Base-by-base conservation (phyloP, 2,797 vertebrate genomes). In the Sus cebifrons region DNA sequence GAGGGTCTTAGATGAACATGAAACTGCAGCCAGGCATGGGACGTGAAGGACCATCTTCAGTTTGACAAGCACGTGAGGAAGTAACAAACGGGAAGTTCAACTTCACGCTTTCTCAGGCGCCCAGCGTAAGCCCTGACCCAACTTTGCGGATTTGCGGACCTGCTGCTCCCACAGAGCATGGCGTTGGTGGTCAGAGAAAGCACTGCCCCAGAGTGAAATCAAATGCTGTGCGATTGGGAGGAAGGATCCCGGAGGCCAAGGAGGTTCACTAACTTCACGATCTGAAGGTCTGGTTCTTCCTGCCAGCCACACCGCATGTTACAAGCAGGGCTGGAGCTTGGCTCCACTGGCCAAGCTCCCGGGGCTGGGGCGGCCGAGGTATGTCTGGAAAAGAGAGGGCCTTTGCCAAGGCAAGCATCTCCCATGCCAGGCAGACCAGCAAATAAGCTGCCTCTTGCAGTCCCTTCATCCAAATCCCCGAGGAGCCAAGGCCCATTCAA, bases 331-430 rank as follows among this genome's bases (percentile, higher is more conserved):
- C 71, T 32, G 62, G 91, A 74, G 29, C 70, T 89, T 20, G 52
- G 71, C 54, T 58, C 25, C 71, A 0, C 52, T 67, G 56, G 83
- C 88, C 62, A 12, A 2, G 10, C 75, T 94, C 71, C 86, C 2
- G 0, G 74, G 77, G 21, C 88, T 12, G 4, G 71, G 89, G 25
- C 32, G 2, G 90, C 83, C 40, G 36, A 86, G 83, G 83, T 94
- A 84, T 96, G 91, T 96, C 97, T 97, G 96, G 94, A 84, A 97
- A 86, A 81, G 85, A 89, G 79, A 44, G 58, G 40, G n/a, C 3
- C 81, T 44, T 44, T 79, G 95, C 95, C 91, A 95, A 91, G 67
- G 70, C 92, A 95, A 97, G 92, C 95, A 86, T 79, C 92, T 7
- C 32, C 32, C 40, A 1, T 86, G 95, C 96, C 95, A 96, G 86